These are phyloP conservation scores for Nephotettix cincticeps DNA, from an alignment of 1,140 invertebrate species.

Conservation along the genomic window DNA sequence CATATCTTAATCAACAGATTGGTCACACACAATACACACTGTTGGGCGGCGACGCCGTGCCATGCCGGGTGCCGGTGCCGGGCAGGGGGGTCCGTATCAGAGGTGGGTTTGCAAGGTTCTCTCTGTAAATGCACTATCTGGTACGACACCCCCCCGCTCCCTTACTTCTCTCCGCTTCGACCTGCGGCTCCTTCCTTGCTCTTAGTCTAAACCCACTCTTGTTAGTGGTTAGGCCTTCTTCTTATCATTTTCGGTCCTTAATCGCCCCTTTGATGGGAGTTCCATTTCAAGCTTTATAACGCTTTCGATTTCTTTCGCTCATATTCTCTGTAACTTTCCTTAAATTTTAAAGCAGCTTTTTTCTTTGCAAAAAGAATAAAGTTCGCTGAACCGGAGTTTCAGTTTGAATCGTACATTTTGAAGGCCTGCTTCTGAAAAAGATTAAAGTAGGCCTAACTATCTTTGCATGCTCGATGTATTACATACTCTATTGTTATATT, in stretches of 20 bases:
- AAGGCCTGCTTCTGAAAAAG: background rate
- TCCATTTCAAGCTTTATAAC: no score
- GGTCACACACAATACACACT: no score
- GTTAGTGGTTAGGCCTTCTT: constrained; percentile 16
- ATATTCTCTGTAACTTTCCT: no score
- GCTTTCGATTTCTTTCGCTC: no score
- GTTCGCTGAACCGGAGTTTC: no score
- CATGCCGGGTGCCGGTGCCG: background rate
- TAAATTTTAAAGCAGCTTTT: no score
- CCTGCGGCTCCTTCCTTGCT: constrained; percentile 24
- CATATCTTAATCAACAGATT: no score
- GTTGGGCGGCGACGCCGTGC: no score
- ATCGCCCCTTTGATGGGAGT: no score
- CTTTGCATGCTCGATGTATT: background rate
- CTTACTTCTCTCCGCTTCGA: constrained; percentile 30
- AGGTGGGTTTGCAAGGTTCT: constrained; percentile 90
- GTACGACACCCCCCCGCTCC: constrained; percentile 81
- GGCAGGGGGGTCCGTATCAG: constrained; percentile 88
- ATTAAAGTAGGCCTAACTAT: constrained; percentile 6
- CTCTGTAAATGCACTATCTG: constrained; percentile 99
- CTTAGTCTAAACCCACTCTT: background rate
- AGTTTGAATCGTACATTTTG: no score
- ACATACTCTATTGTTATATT: background rate
- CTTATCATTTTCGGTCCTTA: no score
- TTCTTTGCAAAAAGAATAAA: no score